Conservation (phyloP, 2,888 invertebrate genomes). For the Chrysina gloriosa region DNA sequence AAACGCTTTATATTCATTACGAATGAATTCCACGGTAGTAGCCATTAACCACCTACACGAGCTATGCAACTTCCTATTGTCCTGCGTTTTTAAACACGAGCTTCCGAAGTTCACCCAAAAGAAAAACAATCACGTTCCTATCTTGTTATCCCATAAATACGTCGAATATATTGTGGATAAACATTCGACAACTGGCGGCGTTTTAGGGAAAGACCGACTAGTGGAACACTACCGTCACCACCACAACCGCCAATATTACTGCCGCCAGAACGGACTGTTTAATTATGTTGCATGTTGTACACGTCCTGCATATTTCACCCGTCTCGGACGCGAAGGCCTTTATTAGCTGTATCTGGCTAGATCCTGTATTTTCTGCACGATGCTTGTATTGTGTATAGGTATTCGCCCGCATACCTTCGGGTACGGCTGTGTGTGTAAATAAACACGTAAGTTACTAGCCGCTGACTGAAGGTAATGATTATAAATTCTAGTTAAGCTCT, state of each 20-base stretch:
- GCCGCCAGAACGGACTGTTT: not conserved
- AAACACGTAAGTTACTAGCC: not conserved
- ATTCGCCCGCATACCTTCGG: not conserved
- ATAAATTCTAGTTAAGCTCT: conserved; percentile 12
- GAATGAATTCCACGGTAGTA: too few relatives aligned
- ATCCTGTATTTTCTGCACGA: not conserved
- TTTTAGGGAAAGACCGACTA: not conserved
- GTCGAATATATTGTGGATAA: not conserved
- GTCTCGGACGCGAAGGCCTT: conserved; percentile 3
- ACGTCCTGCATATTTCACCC: conserved; percentile 24
- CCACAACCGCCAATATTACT: not conserved
- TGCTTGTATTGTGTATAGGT: not conserved
- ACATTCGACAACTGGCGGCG: not conserved
- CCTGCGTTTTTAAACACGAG: not conserved
- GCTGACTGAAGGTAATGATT: conserved; percentile 14
- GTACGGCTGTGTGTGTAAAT: not conserved
- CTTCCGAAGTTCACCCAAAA: conserved; percentile 3
- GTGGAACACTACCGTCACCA: not conserved
- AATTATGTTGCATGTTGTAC: conserved; percentile 21
- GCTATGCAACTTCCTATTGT: not conserved
- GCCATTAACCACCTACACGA: not conserved
- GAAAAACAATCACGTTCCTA: not conserved
- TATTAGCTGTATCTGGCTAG: conserved; percentile 2
- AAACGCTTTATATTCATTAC: too few relatives aligned
- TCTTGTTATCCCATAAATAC: not conserved